Conservation (phyloP, 2,797 vertebrate genomes). For the Okamejei kenojei region DNA sequence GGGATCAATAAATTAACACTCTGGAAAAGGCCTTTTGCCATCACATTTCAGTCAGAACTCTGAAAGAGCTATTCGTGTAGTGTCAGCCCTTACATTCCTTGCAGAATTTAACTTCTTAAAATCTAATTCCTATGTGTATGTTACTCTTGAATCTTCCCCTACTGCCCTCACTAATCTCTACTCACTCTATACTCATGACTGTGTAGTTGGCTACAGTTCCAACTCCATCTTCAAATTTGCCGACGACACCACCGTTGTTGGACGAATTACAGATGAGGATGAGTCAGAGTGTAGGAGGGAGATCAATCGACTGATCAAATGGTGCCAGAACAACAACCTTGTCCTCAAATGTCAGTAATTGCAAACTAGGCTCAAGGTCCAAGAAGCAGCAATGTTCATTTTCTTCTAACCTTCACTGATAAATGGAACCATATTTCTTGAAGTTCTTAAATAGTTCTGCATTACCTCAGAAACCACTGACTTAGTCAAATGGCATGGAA, state of each 20-base stretch:
- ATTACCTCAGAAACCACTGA: not conserved
- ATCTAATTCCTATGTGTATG: not conserved
- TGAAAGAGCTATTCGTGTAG: not conserved
- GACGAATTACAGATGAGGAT: no score
- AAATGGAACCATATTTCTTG: not conserved
- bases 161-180: not conserved
- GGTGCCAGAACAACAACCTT: no score
- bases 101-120: not conserved
- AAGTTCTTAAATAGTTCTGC: not conserved
- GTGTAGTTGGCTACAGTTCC: no score
- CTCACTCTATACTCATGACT: no score
- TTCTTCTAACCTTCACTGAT: not conserved
- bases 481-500: not conserved
- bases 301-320: no score
- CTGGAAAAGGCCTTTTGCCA: not conserved
- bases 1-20: not conserved
- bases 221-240: no score
- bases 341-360: not conserved
- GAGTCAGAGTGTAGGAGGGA: no score
- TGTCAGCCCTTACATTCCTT: not conserved
- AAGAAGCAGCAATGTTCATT: not conserved
- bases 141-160: not conserved
- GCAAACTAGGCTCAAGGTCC: not conserved
- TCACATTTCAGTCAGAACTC: not conserved
- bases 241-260: no score